phyloP scores from a whole-genome alignment of 2,888 invertebrate species.

The Sipha maydis region DNA sequence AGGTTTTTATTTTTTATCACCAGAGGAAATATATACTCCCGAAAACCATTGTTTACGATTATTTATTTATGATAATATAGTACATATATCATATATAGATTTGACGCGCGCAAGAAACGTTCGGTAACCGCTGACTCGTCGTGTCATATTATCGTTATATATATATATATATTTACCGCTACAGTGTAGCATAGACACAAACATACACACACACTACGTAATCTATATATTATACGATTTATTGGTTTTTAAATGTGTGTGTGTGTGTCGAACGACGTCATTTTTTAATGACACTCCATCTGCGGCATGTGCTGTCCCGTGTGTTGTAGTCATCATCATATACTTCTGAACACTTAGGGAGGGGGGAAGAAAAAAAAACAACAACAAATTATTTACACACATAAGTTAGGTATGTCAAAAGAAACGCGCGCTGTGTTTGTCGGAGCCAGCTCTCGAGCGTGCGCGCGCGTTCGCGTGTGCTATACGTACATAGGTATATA shows the following conservation, averaged over 20 bases:
- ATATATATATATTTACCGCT: no score
- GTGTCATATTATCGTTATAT: background rate
- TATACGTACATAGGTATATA: no score
- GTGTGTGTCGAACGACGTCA: conserved; percentile 53
- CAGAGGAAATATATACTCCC: background rate
- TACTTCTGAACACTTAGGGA: background rate
- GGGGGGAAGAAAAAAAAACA: conserved; percentile 1
- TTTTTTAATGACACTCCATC: conserved; percentile 28
- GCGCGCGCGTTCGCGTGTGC: background rate
- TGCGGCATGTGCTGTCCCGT: background rate
- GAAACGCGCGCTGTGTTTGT: conserved; percentile 45
- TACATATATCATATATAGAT: no score
- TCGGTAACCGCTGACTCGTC: conserved; percentile 1
- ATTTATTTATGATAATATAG: background rate
- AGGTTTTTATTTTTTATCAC: background rate
- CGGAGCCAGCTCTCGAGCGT: background rate
- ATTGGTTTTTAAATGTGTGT: conserved; percentile 32
- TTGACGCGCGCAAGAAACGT: background rate
- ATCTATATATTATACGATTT: conserved; percentile 38
- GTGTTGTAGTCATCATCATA: background rate
- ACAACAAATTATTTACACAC: conserved; percentile 52
- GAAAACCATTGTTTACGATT: background rate
- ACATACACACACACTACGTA: background rate
- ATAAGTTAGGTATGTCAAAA: conserved; percentile 29
- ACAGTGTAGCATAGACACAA: background rate